phyloP scores from a whole-genome alignment of 2,113 vertebrate genomes.

The Casuarius casuarius region DNA sequence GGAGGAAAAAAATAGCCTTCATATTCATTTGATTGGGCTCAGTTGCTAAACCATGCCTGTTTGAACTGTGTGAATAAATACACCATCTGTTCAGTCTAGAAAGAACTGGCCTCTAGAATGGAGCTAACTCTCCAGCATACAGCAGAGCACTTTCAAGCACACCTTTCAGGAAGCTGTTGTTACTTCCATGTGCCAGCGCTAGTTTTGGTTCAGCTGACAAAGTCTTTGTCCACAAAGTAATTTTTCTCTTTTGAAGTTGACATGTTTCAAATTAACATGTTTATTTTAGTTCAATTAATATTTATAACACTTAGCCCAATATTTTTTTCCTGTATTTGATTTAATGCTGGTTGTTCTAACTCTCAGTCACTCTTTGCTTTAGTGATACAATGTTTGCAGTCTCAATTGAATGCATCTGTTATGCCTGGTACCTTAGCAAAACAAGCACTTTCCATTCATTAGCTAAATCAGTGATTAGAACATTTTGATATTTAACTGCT shows the following conservation, averaged over 20 bases:
- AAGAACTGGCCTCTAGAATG: neutral
- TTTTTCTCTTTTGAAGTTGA: neutral
- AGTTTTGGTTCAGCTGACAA: neutral
- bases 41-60: neutral
- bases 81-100: neutral
- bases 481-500: constrained; percentile 2
- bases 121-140: neutral
- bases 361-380: constrained; percentile 40
- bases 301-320: neutral
- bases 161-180: neutral
- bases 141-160: neutral
- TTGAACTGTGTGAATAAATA: neutral
- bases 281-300: constrained; percentile 53
- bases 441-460: neutral
- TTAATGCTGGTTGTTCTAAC: constrained; percentile 6
- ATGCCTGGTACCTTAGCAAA: constrained; percentile 11
- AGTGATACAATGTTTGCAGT: neutral
- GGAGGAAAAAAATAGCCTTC: neutral
- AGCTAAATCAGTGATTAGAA: neutral
- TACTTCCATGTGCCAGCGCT: neutral
- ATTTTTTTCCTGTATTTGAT: neutral
- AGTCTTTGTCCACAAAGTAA: neutral
- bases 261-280: constrained; percentile 21
- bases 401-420: constrained; percentile 6
- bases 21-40: neutral